Evolutionary conservation across 1,140 invertebrate genomes (phyloP).

Genomic region (Diachasmimorpha longicaudata): DNA sequence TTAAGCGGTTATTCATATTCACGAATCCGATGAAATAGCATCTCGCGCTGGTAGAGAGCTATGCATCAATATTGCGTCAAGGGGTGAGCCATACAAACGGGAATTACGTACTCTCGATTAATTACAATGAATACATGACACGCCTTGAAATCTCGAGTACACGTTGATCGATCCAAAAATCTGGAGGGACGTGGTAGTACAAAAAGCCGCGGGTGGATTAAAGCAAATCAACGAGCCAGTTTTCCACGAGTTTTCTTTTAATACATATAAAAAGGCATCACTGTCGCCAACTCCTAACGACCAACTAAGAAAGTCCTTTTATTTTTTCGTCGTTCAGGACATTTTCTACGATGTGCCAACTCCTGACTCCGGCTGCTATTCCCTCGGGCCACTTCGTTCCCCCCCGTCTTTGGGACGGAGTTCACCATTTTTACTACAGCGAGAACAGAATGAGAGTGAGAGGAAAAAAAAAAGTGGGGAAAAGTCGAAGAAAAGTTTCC

Average conservation of each 20-base stretch:
- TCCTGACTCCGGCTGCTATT: background rate
- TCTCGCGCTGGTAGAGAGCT: background rate
- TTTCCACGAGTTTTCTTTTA: background rate
- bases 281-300: conserved; percentile 10
- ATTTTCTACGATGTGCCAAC: conserved; percentile 9
- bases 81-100: background rate
- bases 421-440: background rate
- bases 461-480: background rate
- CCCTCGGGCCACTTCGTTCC: background rate
- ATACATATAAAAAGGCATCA: background rate
- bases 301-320: background rate
- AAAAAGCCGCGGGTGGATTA: background rate
- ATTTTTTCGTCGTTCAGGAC: background rate
- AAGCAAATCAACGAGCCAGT: background rate
- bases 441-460: background rate
- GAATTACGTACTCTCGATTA: conserved; percentile 19
- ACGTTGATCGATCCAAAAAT: background rate
- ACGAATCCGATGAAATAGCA: background rate
- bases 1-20: conserved; percentile 19
- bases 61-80: background rate
- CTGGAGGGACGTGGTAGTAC: background rate
- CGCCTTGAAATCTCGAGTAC: background rate
- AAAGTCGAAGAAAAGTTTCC: background rate
- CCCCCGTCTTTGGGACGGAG: background rate
- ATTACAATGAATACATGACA: conserved; percentile 13